Evolutionary conservation across 2,113 vertebrate genomes (phyloP).

Genomic region (Cebus imitator): DNA sequence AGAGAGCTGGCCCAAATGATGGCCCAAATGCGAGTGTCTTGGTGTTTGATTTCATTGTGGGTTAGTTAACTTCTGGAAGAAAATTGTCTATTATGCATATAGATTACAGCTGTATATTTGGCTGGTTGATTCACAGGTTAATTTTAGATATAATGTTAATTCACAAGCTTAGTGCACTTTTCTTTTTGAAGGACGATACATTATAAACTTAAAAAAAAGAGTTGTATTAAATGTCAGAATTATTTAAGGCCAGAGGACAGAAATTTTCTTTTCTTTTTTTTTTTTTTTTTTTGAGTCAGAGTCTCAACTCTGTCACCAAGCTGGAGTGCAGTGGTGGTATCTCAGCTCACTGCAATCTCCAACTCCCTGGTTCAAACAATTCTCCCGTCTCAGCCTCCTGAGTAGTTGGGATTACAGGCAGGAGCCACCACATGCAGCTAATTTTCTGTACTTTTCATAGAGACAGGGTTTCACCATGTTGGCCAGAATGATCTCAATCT

Average conservation of each 20-base stretch:
- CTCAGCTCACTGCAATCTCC: too few species aligned
- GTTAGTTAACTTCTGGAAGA: slow-evolving; percentile 22
- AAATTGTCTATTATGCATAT: not conserved
- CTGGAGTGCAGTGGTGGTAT: too few species aligned
- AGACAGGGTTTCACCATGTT: too few species aligned
- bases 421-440: too few species aligned
- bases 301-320: too few species aligned
- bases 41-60: not conserved
- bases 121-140: not conserved
- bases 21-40: not conserved
- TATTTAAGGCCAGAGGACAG: not conserved
- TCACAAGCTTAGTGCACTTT: not conserved
- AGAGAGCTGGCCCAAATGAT: not conserved
- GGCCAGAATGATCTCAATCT: too few species aligned
- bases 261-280: not conserved
- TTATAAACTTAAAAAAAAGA: not conserved
- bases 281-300: too few species aligned
- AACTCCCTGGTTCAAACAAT: too few species aligned
- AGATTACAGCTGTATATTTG: not conserved
- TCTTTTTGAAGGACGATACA: not conserved
- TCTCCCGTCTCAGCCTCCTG: too few species aligned
- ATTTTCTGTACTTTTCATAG: too few species aligned
- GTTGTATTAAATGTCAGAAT: not conserved
- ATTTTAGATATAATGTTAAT: slow-evolving; percentile 17
- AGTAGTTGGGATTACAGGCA: too few species aligned